Evolutionary conservation across 2,113 vertebrate species (phyloP), one percentile per base, ranked within the genome.

Genomic region (Podocnemis expansa): DNA sequence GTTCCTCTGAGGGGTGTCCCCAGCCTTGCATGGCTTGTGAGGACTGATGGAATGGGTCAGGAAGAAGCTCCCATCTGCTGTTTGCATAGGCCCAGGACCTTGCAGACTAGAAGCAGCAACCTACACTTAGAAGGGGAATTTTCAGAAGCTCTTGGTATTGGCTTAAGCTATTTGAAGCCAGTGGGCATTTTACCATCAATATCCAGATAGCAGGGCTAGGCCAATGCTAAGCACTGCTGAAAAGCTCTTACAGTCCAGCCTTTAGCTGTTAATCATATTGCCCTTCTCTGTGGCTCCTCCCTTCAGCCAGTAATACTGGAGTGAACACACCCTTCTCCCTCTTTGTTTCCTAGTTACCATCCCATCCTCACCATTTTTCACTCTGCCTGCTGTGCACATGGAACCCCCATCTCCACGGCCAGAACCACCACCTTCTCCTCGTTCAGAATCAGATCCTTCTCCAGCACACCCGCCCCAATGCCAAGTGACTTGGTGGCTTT

Each of bases 171-270:
- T 45, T 14, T 43, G 73, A 29, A 25, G 73, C 43, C 41, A 45
- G 73, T 25, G 41, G 25, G 73, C 22, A 27, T 76, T 76, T 76
- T 27, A 43, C 10, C 41, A 45, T 16, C 13, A 11, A 5, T 25
- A 29, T 16, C 6, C 10, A 76, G 41, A 45, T 24, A 76, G 73
- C 70, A 43, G 38, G 43, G 22, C 38, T 45, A 25, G 6, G 5
- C 55, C 14, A 17, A 11, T 3, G 2, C 17, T 0, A 0, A 0
- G 38, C 56, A 24, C 12, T 24, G 41, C 73, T 75, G 41, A 43
- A 55, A 38, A 58, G 80, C 16, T 60, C 38, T 54, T 63, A 80
- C 83, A n/a, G 41, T 24, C 73, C 41, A 76, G 13, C 34, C 63
- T n/a, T 7, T 8, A 67, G 31, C 63, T 19, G 41, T 24, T 22